Evolutionary conservation across 53 echinoderm and acorn worm genomes (phyloP).

Genomic region (Paelopatides confundens): DNA sequence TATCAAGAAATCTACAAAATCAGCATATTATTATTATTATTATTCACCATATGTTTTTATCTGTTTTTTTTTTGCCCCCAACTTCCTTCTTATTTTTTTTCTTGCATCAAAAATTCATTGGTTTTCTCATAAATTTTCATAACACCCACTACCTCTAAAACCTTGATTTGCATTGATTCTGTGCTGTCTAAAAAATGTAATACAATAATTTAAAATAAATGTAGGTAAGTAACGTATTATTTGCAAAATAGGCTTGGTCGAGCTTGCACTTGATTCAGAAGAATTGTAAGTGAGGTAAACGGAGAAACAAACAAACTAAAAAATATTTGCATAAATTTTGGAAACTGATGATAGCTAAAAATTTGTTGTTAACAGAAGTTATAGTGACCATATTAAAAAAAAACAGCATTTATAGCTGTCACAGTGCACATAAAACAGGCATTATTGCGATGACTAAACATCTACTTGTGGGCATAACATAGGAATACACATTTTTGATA

Average conservation of each 20-base stretch:
- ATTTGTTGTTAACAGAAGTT: neutral
- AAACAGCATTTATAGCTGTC: neutral
- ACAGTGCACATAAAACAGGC: too few species aligned
- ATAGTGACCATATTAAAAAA: neutral
- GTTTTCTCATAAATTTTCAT: neutral
- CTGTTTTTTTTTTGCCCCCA: constrained; percentile 6
- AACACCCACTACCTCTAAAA: neutral
- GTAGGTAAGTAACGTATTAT: neutral
- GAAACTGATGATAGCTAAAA: neutral
- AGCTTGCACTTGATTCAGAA: constrained; percentile 30
- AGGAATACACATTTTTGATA: neutral
- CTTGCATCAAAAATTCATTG: constrained; percentile 8
- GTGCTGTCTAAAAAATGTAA: neutral
- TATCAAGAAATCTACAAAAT: constrained; percentile 44
- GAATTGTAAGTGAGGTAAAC: neutral
- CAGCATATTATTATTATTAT: too few species aligned
- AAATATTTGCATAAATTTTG: constrained; percentile 27
- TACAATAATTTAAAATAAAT: neutral
- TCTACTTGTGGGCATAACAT: neutral
- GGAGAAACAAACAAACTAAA: neutral
- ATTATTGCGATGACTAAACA: neutral
- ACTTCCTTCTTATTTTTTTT: too few species aligned
- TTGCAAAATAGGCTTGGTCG: neutral
- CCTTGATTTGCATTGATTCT: neutral
- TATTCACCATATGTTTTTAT: constrained; percentile 25